Evolutionary conservation across 2,888 invertebrate genomes (phyloP), one percentile per base, ranked within the genome.

Genomic region (Meloe dianella): DNA sequence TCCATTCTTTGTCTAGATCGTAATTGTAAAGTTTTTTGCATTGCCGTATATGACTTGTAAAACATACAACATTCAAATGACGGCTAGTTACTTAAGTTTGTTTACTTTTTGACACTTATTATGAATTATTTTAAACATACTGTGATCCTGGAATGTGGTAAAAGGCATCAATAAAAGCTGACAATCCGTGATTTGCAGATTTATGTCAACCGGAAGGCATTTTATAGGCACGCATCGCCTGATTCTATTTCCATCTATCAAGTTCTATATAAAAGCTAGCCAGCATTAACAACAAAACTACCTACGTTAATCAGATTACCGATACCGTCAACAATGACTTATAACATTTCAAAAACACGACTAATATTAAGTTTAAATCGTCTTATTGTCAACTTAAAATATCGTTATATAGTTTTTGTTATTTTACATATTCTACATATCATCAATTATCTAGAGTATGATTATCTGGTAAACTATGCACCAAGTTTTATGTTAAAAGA

Each of bases 191-290:
- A n/a, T 68, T 59, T 54, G 56, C 69, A 72, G 74, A 73, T 73
- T 69, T 73, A 73, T 72, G 69, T 68, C 70, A 67, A 73, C 70
- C 68, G 74, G 74, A 75, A 73, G 72, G 67, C 70, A 73, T 73
- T 75, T 75, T 74, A 71, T 72, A 72, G 67, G 70, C 72, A 72
- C 71, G 74, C 74, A 74, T 69, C 66, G 70, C 70, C 70, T 63
- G 73, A 71, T 74, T 72, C 69, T 70, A 74, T 74, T 71, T 69
- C 71, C 70, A 74, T 72, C 68, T 70, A 76, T 74, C 74, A 74
- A 73, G 69, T 63, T 60, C 71, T 66, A 73, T 71, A 3, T 41
- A n/a, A 70, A 73, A 71, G 70, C n/a, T n/a, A n/a, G n/a, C n/a
- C n/a, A n/a, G n/a, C n/a, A n/a, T 68, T 73, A 73, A 68, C 70